Evolutionary conservation across 2,113 vertebrate species (phyloP).

Genomic region (Lagopus leucura): DNA sequence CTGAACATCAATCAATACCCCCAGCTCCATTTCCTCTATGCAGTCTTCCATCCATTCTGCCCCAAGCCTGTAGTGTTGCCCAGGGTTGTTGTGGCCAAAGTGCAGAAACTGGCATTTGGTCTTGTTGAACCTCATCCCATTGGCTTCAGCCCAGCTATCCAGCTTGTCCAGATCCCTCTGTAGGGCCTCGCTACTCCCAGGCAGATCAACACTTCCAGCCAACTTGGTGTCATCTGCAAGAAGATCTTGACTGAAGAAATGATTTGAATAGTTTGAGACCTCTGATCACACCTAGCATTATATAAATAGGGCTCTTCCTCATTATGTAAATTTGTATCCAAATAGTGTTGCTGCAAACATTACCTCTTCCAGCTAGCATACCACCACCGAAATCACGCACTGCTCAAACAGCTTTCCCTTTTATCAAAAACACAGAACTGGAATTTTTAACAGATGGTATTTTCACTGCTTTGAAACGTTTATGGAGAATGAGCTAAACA

Average conservation of each 20-base stretch:
- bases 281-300: not conserved
- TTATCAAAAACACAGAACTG: not conserved
- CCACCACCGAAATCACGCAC: rapidly evolving
- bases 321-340: not conserved
- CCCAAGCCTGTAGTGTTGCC: too few species aligned
- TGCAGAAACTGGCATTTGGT: too few species aligned
- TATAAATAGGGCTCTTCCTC: not conserved
- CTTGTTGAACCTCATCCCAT: too few species aligned
- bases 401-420: not conserved
- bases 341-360: not conserved
- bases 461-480: slow-evolving; percentile 31
- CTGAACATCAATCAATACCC: too few species aligned
- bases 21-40: too few species aligned
- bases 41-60: too few species aligned
- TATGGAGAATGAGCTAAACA: slow-evolving; percentile 3
- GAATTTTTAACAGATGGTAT: slow-evolving; percentile 26
- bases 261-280: not conserved
- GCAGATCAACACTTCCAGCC: too few species aligned
- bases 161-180: too few species aligned
- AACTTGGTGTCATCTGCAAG: too few species aligned
- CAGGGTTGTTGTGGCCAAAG: too few species aligned
- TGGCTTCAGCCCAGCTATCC: too few species aligned
- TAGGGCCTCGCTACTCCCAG: too few species aligned
- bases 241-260: not conserved
- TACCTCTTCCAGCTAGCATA: not conserved